These are phyloP conservation scores for Melikaiella ostensackeni DNA, from an alignment of 2,888 invertebrate species.

Conservation along the genomic window DNA sequence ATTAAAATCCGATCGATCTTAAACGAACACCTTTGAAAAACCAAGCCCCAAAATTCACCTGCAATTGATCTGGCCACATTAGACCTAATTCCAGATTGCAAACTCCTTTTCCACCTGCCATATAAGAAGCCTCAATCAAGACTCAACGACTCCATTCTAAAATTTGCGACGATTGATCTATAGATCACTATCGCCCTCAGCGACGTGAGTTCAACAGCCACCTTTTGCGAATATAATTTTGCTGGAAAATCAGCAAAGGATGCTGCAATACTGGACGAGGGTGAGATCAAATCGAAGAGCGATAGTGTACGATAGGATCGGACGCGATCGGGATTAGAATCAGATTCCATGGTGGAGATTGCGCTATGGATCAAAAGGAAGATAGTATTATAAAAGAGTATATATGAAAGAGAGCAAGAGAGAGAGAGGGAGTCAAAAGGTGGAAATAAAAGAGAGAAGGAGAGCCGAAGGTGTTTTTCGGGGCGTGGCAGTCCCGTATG, in stretches of 20 bases:
- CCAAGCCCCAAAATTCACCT: not conserved
- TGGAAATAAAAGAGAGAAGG: slow-evolving; percentile 55
- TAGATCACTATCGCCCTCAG: not conserved
- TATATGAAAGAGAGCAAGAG: slow-evolving; percentile 47
- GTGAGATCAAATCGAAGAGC: slow-evolving; percentile 29
- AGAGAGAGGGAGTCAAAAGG: slow-evolving; percentile 43
- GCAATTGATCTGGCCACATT: not conserved
- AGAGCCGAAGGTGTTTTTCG: slow-evolving; percentile 74
- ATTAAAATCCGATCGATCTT: not conserved
- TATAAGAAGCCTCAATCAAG: not conserved
- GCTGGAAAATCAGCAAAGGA: slow-evolving; percentile 1
- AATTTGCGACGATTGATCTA: slow-evolving; percentile 25
- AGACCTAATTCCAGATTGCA: not conserved
- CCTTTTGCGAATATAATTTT: slow-evolving; percentile 31
- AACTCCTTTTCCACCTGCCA: slow-evolving; percentile 8
- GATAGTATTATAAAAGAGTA: slow-evolving; percentile 42
- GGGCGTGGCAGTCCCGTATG: slow-evolving; percentile 76
- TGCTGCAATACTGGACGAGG: not conserved
- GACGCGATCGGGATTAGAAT: slow-evolving; percentile 65
- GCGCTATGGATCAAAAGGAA: slow-evolving; percentile 42
- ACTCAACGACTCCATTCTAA: slow-evolving; percentile 10
- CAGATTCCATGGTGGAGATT: slow-evolving; percentile 65
- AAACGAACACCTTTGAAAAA: slow-evolving; percentile 1
- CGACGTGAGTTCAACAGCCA: slow-evolving; percentile 22
- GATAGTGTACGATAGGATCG: slow-evolving; percentile 56